phyloP scores from a whole-genome alignment of 2,113 vertebrate species.

The Nyctibius bracteatus region DNA sequence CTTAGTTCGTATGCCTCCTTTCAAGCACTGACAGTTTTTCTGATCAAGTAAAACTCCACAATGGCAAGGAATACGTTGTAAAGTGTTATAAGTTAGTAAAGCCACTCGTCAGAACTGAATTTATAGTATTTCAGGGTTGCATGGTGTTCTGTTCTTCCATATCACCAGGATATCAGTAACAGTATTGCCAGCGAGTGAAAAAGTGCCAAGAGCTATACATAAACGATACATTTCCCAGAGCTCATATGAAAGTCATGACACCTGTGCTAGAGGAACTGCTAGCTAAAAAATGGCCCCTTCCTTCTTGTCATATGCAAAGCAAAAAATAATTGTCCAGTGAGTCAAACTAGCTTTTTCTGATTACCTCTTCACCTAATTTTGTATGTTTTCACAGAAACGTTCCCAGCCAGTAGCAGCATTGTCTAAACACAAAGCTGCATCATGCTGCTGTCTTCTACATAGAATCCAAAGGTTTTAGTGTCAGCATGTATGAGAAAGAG shows the following conservation, averaged over 20 bases:
- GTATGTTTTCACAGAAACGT: neutral
- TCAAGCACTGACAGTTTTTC: neutral
- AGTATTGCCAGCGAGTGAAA: neutral
- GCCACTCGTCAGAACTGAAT: neutral
- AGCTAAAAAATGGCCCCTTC: neutral
- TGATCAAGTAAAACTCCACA: neutral
- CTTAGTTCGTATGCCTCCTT: neutral
- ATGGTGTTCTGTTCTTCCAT: neutral
- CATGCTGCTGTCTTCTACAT: neutral
- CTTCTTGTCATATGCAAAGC: neutral
- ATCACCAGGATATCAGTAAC: neutral
- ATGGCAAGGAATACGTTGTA: neutral
- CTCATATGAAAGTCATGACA: neutral
- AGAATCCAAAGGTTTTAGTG: neutral
- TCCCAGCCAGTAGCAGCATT: neutral
- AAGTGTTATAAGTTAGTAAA: neutral
- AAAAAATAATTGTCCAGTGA: neutral
- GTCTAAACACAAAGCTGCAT: neutral
- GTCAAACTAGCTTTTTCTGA: neutral
- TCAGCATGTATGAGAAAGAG: neutral
- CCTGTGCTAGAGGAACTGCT: neutral
- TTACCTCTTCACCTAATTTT: neutral
- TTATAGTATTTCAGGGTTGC: neutral
- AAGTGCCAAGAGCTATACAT: neutral
- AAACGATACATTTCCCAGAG: neutral